Percentiles rank a stretch among this genome's conserved stretches.
Evolutionary conservation across 2,797 vertebrate genomes (phyloP).

Genomic region (Podarcis siculus): DNA sequence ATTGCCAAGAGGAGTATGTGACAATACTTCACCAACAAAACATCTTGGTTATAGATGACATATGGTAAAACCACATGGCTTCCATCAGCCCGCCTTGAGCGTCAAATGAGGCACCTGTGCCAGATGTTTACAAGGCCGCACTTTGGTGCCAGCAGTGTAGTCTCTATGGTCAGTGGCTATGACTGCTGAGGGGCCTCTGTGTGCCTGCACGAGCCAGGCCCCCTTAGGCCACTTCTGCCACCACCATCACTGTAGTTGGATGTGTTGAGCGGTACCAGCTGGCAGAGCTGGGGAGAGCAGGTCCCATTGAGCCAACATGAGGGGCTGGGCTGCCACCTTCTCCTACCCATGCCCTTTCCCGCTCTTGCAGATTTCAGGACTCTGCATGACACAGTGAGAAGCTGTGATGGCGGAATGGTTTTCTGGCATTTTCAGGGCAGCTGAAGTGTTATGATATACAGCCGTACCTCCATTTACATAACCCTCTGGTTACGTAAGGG

Average conservation of each 20-base stretch:
- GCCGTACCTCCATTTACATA: no score
- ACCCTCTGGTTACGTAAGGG: no score
- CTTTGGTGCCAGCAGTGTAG: not conserved
- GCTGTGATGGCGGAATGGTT: no score
- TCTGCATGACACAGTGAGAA: no score
- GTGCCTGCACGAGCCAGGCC: conserved; percentile 63
- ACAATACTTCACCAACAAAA: no score
- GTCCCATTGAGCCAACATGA: conserved; percentile 34
- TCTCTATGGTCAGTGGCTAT: conserved; percentile 38
- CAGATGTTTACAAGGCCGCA: conserved; percentile 34
- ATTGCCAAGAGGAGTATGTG: no score
- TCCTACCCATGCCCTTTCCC: not conserved
- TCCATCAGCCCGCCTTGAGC: not conserved
- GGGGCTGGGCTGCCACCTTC: conserved; percentile 10
- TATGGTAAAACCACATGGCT: not conserved
- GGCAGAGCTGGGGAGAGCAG: conserved; percentile 30
- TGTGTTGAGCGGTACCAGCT: conserved; percentile 17
- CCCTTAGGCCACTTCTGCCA: conserved; percentile 41
- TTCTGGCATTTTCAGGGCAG: no score
- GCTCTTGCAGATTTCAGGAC: not conserved
- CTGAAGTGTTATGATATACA: no score
- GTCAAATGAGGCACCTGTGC: not conserved
- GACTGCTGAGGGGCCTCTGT: not conserved
- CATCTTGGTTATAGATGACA: accelerated
- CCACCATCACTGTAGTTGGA: not conserved